These are phyloP conservation scores for Pediacus dermestoides DNA, from an alignment of 2,888 invertebrate species.

Conservation along the genomic window DNA sequence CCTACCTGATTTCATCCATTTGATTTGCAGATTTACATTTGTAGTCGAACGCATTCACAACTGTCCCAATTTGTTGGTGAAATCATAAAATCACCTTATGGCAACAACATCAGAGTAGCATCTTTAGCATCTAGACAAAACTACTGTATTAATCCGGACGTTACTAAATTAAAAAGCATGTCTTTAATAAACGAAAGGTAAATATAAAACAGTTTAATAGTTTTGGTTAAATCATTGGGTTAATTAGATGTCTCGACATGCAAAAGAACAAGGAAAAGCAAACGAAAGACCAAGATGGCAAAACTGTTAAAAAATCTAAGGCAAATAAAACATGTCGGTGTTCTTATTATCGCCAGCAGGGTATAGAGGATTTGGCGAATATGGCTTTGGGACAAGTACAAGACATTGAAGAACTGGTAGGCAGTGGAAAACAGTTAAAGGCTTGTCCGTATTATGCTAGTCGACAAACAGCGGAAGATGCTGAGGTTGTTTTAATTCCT, in stretches of 20 bases:
- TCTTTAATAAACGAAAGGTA: constrained; percentile 85
- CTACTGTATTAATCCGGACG: constrained; percentile 82
- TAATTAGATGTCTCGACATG: constrained; percentile 75
- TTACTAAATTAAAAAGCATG: constrained; percentile 67
- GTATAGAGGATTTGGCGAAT: constrained; percentile 63
- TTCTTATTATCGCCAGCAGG: constrained; percentile 61
- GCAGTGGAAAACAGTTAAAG: constrained; percentile 62
- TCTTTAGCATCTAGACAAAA: constrained; percentile 89
- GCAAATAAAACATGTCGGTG: constrained; percentile 59
- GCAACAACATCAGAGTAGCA: constrained; percentile 66
- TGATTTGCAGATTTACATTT: constrained; percentile 75
- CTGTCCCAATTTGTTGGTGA: constrained; percentile 93
- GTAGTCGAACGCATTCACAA: constrained; percentile 96
- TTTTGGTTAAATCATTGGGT: too few species aligned
- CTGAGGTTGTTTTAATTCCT: constrained; percentile 76
- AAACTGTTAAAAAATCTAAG: constrained; percentile 61
- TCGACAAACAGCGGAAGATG: constrained; percentile 74
- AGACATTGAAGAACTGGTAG: constrained; percentile 85
- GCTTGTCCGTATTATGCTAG: constrained; percentile 95
- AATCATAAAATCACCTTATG: constrained; percentile 77
- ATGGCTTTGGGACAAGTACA: constrained; percentile 65
- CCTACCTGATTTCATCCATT: constrained; percentile 4
- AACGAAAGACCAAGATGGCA: constrained; percentile 59
- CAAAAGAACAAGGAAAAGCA: constrained; percentile 63
- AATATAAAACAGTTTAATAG: constrained; percentile 11